Evolutionary conservation across 2,797 vertebrate species (phyloP).

Genomic region (Sardinella longiceps): DNA sequence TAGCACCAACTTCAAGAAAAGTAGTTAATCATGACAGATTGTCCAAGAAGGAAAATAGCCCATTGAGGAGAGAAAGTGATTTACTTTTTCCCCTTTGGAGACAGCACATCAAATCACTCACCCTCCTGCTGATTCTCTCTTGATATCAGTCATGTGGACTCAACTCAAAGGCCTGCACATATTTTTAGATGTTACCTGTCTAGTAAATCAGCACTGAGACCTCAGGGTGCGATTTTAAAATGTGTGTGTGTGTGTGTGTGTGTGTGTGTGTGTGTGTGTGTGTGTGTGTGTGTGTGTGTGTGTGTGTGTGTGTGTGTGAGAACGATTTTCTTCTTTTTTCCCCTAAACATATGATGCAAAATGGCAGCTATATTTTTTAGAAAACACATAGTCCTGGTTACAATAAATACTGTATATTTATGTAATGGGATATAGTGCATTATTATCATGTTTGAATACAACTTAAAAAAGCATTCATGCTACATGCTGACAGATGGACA

Average conservation of each 20-base stretch:
- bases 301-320: too few relatives aligned
- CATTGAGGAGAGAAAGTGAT: background rate
- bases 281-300: too few relatives aligned
- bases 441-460: background rate
- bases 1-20: background rate
- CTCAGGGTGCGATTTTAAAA: too few relatives aligned
- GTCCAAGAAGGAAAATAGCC: background rate
- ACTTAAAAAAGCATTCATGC: background rate
- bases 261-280: too few relatives aligned
- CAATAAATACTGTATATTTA: background rate
- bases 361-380: background rate
- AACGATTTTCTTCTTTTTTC: background rate
- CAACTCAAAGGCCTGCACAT: too few relatives aligned
- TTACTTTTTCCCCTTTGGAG: too few relatives aligned
- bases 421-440: background rate
- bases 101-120: too few relatives aligned
- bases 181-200: too few relatives aligned
- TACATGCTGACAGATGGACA: background rate
- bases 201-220: too few relatives aligned
- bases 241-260: too few relatives aligned
- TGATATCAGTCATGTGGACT: too few relatives aligned
- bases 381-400: background rate
- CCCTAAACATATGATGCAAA: background rate
- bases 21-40: background rate
- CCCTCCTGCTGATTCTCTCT: too few relatives aligned